Percentiles rank a stretch among this genome's conserved stretches.
Conservation (phyloP, 2,113 vertebrate genomes). For the Alces alces region DNA sequence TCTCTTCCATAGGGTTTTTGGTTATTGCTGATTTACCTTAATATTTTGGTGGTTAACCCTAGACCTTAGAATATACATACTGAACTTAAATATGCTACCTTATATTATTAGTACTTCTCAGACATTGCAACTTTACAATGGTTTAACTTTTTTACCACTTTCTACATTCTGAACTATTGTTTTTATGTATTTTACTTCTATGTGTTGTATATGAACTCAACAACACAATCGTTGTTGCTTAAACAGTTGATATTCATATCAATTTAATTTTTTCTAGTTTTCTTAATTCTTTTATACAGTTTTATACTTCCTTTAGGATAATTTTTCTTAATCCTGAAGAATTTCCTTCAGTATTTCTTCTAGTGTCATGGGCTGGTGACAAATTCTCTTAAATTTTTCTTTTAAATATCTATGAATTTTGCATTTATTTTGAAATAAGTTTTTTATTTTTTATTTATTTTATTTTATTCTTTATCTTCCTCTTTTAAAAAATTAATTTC, state of each 20-base stretch:
- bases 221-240: background rate
- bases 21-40: background rate
- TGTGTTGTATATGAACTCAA: background rate
- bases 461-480: background rate
- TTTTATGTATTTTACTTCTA: background rate
- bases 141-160: background rate
- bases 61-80: background rate
- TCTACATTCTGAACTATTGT: background rate
- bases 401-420: background rate
- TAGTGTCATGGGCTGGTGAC: background rate
- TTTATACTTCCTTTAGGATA: background rate
- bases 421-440: background rate
- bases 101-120: background rate
- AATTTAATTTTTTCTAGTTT: background rate
- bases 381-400: background rate
- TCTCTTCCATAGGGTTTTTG: background rate
- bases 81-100: background rate
- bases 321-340: background rate
- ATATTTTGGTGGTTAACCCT: background rate
- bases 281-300: background rate
- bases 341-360: background rate
- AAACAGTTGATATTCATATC: too few relatives aligned
- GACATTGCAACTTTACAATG: background rate
- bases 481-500: background rate
- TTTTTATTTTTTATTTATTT: too few relatives aligned